Conservation (phyloP, 35 echinoderm and acorn worm genomes). For the Heliocidaris tuberculata region DNA sequence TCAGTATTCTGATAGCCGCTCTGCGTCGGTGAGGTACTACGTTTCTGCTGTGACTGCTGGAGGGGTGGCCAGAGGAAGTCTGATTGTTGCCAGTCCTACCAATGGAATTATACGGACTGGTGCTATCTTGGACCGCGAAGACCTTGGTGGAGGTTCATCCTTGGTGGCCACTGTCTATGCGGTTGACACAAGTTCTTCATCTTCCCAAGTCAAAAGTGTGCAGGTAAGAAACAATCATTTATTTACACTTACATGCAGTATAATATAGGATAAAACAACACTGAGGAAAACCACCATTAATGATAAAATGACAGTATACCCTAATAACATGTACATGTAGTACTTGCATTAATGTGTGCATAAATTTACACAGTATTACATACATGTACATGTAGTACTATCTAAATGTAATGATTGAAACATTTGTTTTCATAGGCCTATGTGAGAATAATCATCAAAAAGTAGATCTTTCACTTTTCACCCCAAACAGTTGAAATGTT, state of each 20-base stretch:
- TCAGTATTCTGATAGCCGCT: constrained; percentile 51
- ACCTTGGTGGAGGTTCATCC: constrained; percentile 42
- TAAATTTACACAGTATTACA: not conserved
- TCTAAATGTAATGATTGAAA: not conserved
- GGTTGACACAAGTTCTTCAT: constrained; percentile 64
- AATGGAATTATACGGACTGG: constrained; percentile 63
- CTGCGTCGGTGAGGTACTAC: constrained; percentile 74
- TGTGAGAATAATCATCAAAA: not conserved
- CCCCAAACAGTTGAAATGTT: no score
- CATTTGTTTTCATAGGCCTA: not conserved
- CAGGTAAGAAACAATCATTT: constrained; percentile 62
- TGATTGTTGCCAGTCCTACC: constrained; percentile 50
- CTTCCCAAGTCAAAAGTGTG: constrained; percentile 63
- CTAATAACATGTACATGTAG: no score
- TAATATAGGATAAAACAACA: not conserved
- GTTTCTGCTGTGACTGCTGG: constrained; percentile 73
- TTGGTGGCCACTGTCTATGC: constrained; percentile 79
- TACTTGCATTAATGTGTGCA: no score
- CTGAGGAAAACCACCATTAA: not conserved
- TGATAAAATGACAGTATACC: no score
- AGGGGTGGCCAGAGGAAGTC: constrained; percentile 41
- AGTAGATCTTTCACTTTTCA: no score
- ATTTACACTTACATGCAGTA: not conserved
- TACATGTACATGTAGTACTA: not conserved
- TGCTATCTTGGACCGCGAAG: constrained; percentile 68